Conservation (phyloP, 2,797 vertebrate species). For the Limosa lapponica region DNA sequence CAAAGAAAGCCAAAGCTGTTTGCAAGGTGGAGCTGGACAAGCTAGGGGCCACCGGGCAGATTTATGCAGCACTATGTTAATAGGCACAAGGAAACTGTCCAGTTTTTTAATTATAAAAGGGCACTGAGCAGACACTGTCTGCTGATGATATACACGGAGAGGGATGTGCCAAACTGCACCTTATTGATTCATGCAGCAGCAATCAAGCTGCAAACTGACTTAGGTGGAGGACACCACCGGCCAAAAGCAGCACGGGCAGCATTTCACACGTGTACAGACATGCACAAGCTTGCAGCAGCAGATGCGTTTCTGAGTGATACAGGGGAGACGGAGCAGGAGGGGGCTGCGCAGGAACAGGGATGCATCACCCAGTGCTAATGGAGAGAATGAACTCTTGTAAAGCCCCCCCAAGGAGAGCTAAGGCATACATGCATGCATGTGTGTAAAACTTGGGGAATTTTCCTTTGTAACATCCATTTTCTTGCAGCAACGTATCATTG, state of each 20-base stretch:
- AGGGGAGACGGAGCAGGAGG: not conserved
- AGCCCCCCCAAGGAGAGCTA: not conserved
- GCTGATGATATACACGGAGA: not conserved
- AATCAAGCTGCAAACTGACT: not conserved
- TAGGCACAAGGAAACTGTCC: not conserved
- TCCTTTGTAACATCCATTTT: not conserved
- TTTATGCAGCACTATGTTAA: not conserved
- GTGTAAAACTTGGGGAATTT: not conserved
- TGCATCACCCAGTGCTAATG: fast-evolving
- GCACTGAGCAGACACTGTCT: not conserved
- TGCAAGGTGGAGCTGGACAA: not conserved
- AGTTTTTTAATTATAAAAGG: constrained; percentile 52
- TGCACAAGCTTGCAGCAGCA: not conserved
- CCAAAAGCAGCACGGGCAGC: not conserved
- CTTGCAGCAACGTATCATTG: not conserved
- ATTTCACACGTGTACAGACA: not conserved
- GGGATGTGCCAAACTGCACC: not conserved
- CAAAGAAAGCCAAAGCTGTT: not conserved
- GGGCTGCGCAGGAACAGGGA: not conserved
- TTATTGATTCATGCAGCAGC: not conserved
- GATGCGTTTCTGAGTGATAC: not conserved
- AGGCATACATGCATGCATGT: fast-evolving
- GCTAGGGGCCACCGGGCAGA: not conserved
- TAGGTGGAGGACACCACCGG: not conserved
- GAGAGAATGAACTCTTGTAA: not conserved